A percentile compares a stretch with the other conserved stretches of the same genome.
phyloP scores from a whole-genome alignment of 2,888 invertebrate genomes.

The Phyto melanocephala region DNA sequence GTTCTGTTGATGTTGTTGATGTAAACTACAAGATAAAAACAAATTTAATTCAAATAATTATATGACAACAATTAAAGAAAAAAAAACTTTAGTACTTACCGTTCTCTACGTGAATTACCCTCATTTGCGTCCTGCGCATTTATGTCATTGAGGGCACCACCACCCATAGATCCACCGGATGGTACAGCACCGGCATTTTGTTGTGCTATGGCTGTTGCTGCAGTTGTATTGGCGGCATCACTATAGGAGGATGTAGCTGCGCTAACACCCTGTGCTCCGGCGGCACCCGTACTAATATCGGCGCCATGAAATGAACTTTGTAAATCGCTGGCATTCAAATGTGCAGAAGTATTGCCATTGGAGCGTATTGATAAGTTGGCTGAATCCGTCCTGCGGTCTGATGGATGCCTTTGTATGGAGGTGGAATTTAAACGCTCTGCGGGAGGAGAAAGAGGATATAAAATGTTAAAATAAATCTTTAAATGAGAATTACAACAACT shows the following conservation, averaged over 20 bases:
- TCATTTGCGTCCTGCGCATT: slow-evolving; percentile 75
- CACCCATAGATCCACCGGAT: slow-evolving; percentile 43
- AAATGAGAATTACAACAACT: neutral
- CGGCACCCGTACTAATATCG: slow-evolving; percentile 59
- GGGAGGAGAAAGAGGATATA: slow-evolving; percentile 25
- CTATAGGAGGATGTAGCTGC: slow-evolving; percentile 36
- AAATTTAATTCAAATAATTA: neutral
- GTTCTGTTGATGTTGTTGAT: slow-evolving; percentile 73
- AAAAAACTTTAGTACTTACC: slow-evolving; percentile 65
- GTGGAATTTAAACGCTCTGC: slow-evolving; percentile 77
- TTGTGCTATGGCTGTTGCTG: slow-evolving; percentile 53
- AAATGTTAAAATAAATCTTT: neutral
- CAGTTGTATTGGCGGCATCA: slow-evolving; percentile 32
- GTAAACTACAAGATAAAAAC: slow-evolving; percentile 66
- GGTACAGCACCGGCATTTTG: slow-evolving; percentile 62
- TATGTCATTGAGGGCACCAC: slow-evolving; percentile 68
- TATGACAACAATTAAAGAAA: neutral
- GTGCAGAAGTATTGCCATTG: slow-evolving; percentile 72
- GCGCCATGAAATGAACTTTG: slow-evolving; percentile 71
- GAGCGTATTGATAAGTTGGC: slow-evolving; percentile 74
- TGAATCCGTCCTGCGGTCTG: slow-evolving; percentile 78
- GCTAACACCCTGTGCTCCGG: slow-evolving; percentile 40
- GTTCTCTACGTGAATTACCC: slow-evolving; percentile 71
- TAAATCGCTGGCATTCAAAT: slow-evolving; percentile 69
- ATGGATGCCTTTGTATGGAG: slow-evolving; percentile 78